Evolutionary conservation across 2,113 vertebrate species (phyloP).

Genomic region (Crocuta crocuta): DNA sequence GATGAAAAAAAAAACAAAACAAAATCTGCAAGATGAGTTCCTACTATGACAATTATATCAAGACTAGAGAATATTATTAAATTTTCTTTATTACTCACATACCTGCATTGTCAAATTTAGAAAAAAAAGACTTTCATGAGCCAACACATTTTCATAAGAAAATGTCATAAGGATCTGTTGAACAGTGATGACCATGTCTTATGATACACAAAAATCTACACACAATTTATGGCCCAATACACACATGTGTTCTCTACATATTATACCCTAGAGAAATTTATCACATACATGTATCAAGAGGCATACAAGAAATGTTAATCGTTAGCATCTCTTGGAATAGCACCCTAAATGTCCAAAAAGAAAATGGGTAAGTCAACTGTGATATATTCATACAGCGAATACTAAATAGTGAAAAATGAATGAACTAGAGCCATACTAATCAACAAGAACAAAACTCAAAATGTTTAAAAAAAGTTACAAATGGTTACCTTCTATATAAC

Average conservation of each 20-base stretch:
- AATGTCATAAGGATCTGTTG: neutral
- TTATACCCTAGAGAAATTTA: conserved; percentile 8
- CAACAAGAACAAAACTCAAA: conserved; percentile 33
- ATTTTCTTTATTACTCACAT: conserved; percentile 41
- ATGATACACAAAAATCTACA: conserved; percentile 12
- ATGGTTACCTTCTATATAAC: neutral
- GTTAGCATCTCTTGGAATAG: conserved; percentile 9
- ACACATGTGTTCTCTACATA: neutral
- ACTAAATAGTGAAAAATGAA: neutral
- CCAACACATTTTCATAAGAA: conserved; percentile 53
- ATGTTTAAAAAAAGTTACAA: conserved; percentile 5
- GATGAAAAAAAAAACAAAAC: neutral
- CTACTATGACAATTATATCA: conserved; percentile 13
- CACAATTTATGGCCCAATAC: neutral
- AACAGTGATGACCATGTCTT: neutral
- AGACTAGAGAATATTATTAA: neutral
- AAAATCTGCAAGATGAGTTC: neutral
- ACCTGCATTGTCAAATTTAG: neutral
- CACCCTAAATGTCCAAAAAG: neutral
- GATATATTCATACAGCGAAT: neutral
- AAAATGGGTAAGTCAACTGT: neutral
- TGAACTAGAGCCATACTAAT: neutral
- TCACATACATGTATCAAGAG: neutral
- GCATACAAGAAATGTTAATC: neutral
- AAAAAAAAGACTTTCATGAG: neutral